Conservation (phyloP, 2,888 invertebrate genomes). For the Reticulitermes lucifugus region DNA sequence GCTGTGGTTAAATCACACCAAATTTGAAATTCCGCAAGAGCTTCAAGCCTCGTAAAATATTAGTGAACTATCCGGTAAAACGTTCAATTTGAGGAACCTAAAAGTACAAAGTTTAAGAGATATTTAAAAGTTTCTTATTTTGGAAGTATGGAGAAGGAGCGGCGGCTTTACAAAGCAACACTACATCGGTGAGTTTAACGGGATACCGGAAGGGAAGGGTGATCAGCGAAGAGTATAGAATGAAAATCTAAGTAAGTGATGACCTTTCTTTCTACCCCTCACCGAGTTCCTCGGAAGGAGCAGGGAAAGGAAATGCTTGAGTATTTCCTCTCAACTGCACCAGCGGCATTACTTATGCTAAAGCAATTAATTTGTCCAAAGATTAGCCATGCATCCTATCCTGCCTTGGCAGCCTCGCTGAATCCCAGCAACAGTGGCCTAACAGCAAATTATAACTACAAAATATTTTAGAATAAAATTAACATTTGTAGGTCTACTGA, state of each 20-base stretch:
- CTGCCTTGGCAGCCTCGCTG: background rate
- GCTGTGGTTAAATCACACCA: background rate
- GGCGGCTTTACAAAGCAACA: slow-evolving; percentile 1
- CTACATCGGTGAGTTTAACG: background rate
- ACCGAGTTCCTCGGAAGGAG: slow-evolving; percentile 29
- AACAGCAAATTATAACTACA: background rate
- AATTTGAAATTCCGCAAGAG: background rate
- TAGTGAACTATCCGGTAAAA: background rate
- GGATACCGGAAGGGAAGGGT: background rate
- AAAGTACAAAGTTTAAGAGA: slow-evolving; percentile 28
- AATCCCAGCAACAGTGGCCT: background rate
- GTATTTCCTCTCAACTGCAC: slow-evolving; percentile 44
- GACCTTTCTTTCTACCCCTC: slow-evolving; percentile 34
- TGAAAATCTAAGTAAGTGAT: slow-evolving; percentile 48
- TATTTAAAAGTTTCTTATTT: slow-evolving; percentile 31
- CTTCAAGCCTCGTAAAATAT: background rate
- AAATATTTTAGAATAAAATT: too few relatives aligned
- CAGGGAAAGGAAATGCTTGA: slow-evolving; percentile 44
- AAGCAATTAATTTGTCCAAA: slow-evolving; percentile 66
- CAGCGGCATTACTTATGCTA: slow-evolving; percentile 62
- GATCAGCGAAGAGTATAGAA: slow-evolving; percentile 42
- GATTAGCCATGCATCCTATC: slow-evolving; percentile 65
- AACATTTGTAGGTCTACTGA: too few relatives aligned
- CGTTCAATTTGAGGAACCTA: slow-evolving; percentile 14
- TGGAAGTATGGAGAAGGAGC: slow-evolving; percentile 1